Evolutionary conservation across 2,888 invertebrate genomes (phyloP), one percentile per base, ranked within the genome.

Genomic region (Lepas anatifera): DNA sequence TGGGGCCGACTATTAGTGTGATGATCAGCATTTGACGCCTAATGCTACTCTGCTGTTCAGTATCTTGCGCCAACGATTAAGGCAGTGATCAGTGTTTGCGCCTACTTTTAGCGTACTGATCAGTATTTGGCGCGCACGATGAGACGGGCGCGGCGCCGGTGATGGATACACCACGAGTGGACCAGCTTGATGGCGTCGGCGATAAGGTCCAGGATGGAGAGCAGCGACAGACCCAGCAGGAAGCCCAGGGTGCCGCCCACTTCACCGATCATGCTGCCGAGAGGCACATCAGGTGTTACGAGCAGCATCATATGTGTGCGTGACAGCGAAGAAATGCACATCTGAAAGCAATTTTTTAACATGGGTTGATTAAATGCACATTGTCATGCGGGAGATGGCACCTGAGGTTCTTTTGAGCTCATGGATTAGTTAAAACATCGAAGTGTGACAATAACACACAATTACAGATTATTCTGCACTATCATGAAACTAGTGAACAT

Each of bases 121-220:
- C 52, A 52, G 52, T 16, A 52, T 29, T 52, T 52, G 52, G 52
- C 52, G 25, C 52, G 25, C 27, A 52, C 16, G 52, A 52, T 18
- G 16, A 52, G 27, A 3, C 7, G 52, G 29, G 27, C 29, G 25
- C 25, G 52, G 1, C 52, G 6, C 16, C 29, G 27, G 29, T 16
- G 52, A 16, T 29, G 52, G 25, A 52, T 52, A 11, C 52, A 11
- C 52, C 52, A 52, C 16, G 11, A 16, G 52, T 52, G 27, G 29
- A 52, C 27, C 52, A 13, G 16, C 29, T 29, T 52, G 13, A 52
- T 16, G 52, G 16, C 29, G 52, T 52, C 52, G 1, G 52, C 52
- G 25, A 52, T 25, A 27, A 52, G 52, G 52, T 52, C 52, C 52
- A 52, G 52, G 29, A 52, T 52, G 52, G 52, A 52, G 52, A 52